These are phyloP conservation scores for Drosophila quasianomalipes DNA, from an alignment of 2,888 invertebrate species.

Conservation along the genomic window DNA sequence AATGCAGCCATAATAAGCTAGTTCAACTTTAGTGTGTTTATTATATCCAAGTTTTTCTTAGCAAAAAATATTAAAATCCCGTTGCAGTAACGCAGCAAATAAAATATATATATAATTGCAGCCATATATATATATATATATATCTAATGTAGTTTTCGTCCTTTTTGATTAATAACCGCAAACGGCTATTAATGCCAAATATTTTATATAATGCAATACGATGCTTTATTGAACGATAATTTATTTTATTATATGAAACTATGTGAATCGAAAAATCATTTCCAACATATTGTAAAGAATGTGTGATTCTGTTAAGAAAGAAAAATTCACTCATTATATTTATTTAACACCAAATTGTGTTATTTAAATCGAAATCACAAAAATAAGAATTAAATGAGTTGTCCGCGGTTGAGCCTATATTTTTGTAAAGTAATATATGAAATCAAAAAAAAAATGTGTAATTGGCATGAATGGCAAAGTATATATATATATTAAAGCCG, in stretches of 20 bases:
- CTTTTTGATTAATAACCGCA: slow-evolving; percentile 50
- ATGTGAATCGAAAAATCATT: slow-evolving; percentile 45
- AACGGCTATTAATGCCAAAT: slow-evolving; percentile 46
- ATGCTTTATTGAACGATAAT: slow-evolving; percentile 60
- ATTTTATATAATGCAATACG: slow-evolving; percentile 37
- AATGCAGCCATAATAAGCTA: slow-evolving; percentile 53
- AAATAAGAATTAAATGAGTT: slow-evolving; percentile 31
- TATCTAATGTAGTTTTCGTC: slow-evolving; percentile 64
- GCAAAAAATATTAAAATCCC: slow-evolving; percentile 55
- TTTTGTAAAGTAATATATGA: slow-evolving; percentile 48
- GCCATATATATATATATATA: slow-evolving; percentile 36
- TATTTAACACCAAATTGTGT: slow-evolving; percentile 1
- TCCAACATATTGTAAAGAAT: slow-evolving; percentile 43
- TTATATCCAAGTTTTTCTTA: slow-evolving; percentile 66
- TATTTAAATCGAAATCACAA: slow-evolving; percentile 3
- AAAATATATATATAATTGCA: slow-evolving; percentile 38
- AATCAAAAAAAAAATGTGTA: slow-evolving; percentile 38
- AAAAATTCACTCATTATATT: slow-evolving; percentile 14
- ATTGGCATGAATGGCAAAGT: slow-evolving; percentile 68
- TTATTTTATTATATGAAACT: slow-evolving; percentile 50
- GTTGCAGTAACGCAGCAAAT: slow-evolving; percentile 58
- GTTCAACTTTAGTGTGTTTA: slow-evolving; percentile 75
- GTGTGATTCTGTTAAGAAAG: slow-evolving; percentile 56
- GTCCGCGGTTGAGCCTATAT: slow-evolving; percentile 59
- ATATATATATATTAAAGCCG: slow-evolving; percentile 45